Conservation (phyloP, 64 coral and sea anemone genomes). For the Platygyra sinensis region DNA sequence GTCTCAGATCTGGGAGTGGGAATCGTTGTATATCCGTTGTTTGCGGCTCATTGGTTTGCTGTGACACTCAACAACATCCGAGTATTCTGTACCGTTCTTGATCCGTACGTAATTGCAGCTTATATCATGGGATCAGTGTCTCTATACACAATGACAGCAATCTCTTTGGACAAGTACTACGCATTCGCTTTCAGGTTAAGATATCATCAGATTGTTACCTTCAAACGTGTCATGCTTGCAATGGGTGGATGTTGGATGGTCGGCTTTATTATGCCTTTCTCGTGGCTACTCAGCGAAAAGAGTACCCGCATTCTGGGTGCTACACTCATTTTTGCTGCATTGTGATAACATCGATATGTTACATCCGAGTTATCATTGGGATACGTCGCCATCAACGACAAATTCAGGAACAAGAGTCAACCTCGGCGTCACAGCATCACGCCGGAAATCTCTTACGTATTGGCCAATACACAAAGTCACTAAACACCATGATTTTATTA, state of each 20-base stretch:
- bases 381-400: neutral
- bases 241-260: neutral
- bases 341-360: neutral
- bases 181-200: neutral
- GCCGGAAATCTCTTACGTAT: neutral
- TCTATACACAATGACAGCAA: neutral
- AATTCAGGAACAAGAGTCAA: neutral
- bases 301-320: neutral
- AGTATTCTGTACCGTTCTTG: neutral
- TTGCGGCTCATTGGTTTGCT: neutral
- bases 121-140: neutral
- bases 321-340: neutral
- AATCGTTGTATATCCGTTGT: neutral
- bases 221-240: neutral
- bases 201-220: neutral
- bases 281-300: neutral
- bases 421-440: neutral
- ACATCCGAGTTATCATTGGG: neutral
- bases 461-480: neutral
- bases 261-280: neutral
- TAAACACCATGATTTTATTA: neutral
- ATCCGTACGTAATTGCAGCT: neutral
- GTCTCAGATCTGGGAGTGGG: neutral
- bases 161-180: constrained; percentile 1
- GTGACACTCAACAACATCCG: neutral